These are phyloP conservation scores for Tetranychus truncatus DNA, from an alignment of 2,888 invertebrate species.

Conservation along the genomic window DNA sequence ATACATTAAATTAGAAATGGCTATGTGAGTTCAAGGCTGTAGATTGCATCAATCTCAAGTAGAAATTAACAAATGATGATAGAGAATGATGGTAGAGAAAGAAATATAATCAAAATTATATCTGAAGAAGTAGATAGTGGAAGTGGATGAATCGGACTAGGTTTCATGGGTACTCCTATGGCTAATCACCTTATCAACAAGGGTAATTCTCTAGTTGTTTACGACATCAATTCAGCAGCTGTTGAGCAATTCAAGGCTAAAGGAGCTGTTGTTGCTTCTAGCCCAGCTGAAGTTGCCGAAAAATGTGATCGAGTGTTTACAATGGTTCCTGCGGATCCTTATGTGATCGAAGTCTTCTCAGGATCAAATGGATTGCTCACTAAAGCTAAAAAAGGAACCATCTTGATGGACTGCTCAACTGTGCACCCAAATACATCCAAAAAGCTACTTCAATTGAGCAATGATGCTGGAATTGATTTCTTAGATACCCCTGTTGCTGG, in stretches of 20 bases:
- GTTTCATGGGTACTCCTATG: slow-evolving; percentile 95
- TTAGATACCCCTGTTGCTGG: slow-evolving; percentile 95
- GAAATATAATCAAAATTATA: too few relatives aligned
- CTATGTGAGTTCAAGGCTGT: too few relatives aligned
- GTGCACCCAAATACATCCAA: slow-evolving; percentile 74
- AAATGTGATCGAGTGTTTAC: slow-evolving; percentile 62
- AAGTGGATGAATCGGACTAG: slow-evolving; percentile 83
- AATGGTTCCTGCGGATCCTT: slow-evolving; percentile 80
- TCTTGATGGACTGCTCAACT: slow-evolving; percentile 87
- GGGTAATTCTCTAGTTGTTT: slow-evolving; percentile 47
- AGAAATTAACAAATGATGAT: too few relatives aligned
- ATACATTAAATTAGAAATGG: too few relatives aligned
- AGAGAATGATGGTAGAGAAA: too few relatives aligned
- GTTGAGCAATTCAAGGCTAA: slow-evolving; percentile 42
- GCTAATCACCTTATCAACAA: slow-evolving; percentile 70
- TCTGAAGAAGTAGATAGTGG: too few relatives aligned
- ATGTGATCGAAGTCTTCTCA: slow-evolving; percentile 60
- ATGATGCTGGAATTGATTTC: slow-evolving; percentile 50
- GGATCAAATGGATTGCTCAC: slow-evolving; percentile 43
- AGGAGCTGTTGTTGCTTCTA: slow-evolving; percentile 53
- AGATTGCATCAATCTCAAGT: too few relatives aligned
- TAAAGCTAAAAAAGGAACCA: slow-evolving; percentile 40
- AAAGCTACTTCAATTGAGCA: slow-evolving; percentile 46
- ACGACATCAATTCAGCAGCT: slow-evolving; percentile 53
- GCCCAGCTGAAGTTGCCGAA: slow-evolving; percentile 58